A percentile compares a stretch with the other conserved stretches of the same genome.
Evolutionary conservation across 2,113 vertebrate species (phyloP).

Genomic region (Pan troglodytes): NHGRI_mPanTro3-v2.1_pri NC_072403.2:124435501-124436000

Average conservation of each 20-base stretch:
- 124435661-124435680: slow-evolving; percentile 12
- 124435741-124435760: not conserved
- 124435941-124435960: slow-evolving; percentile 86
- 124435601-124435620: not conserved
- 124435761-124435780: slow-evolving; percentile 47
- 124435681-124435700: not conserved
- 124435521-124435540: not conserved
- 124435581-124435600: not conserved
- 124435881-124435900: slow-evolving; percentile 55
- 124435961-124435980: slow-evolving; percentile 86
- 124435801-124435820: not conserved
- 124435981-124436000: slow-evolving; percentile 87
- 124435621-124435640: not conserved
- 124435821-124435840: slow-evolving; percentile 24
- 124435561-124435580: not conserved
- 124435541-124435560: slow-evolving; percentile 11
- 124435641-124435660: not conserved
- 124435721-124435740: not conserved
- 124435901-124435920: slow-evolving; percentile 65
- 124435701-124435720: not conserved
- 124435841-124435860: slow-evolving; percentile 48
- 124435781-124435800: not conserved
- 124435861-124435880: slow-evolving; percentile 82
- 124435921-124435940: slow-evolving; percentile 76
- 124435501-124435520: not conserved